Percentiles rank a stretch among this genome's conserved stretches.
phyloP scores from a whole-genome alignment of 1,140 invertebrate species.

The Eueides isabella region DNA sequence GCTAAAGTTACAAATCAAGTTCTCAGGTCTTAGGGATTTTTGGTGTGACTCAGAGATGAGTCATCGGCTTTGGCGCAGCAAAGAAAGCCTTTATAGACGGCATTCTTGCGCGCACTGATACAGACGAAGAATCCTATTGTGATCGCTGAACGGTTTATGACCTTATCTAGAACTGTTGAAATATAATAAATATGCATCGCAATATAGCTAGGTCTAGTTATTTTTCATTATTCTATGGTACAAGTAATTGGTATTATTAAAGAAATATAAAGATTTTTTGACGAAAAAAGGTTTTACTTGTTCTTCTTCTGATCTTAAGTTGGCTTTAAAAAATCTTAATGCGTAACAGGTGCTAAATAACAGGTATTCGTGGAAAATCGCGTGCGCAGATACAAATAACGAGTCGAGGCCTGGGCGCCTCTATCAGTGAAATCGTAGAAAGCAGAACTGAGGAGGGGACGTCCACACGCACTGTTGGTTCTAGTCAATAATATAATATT shows the following conservation, averaged over 20 bases:
- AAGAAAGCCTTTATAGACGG: constrained; percentile 54
- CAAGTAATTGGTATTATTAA: no score
- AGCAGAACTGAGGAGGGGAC: constrained; percentile 68
- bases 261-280: no score
- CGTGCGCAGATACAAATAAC: constrained; percentile 63
- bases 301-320: no score
- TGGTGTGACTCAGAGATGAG: constrained; percentile 53
- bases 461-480: constrained; percentile 42
- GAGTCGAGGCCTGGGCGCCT: constrained; percentile 43
- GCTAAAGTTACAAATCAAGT: constrained; percentile 31
- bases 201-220: no score
- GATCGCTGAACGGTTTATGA: constrained; percentile 65
- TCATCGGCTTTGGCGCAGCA: constrained; percentile 47
- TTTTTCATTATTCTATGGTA: no score
- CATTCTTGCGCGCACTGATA: constrained; percentile 54
- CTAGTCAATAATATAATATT: constrained; percentile 26
- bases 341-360: constrained; percentile 51
- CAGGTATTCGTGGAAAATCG: constrained; percentile 69
- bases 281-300: no score
- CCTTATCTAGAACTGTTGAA: constrained; percentile 53
- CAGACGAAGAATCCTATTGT: constrained; percentile 72
- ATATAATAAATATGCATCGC: background rate
- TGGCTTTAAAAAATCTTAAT: background rate
- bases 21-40: constrained; percentile 31
- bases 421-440: constrained; percentile 78